Evolutionary conservation across 53 echinoderm and acorn worm genomes (phyloP).

Genomic region (Temnopleurus reevesii): DNA sequence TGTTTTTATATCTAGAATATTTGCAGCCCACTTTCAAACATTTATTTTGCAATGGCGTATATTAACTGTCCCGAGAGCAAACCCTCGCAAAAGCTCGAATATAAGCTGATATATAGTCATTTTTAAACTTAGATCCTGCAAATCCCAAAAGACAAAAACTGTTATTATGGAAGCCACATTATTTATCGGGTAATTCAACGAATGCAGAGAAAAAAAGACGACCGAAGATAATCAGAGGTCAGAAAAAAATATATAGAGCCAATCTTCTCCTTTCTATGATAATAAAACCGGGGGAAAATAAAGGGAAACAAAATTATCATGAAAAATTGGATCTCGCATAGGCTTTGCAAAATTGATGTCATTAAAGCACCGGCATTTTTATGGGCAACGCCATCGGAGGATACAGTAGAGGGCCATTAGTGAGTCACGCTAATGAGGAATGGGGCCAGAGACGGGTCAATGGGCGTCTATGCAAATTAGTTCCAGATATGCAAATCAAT

Average conservation of each 20-base stretch:
- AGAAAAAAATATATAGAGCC: not conserved
- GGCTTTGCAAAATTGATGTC: constrained; percentile 48
- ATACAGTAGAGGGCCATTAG: not conserved
- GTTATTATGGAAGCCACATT: not conserved
- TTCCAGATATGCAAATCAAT: constrained; percentile 6
- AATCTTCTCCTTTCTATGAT: not conserved
- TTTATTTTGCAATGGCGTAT: no score
- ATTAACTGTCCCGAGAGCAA: no score
- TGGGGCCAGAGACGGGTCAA: constrained; percentile 47
- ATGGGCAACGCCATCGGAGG: constrained; percentile 3
- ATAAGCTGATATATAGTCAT: not conserved
- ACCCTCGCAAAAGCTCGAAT: not conserved
- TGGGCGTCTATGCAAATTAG: constrained; percentile 25
- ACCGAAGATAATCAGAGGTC: constrained; percentile 17
- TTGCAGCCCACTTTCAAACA: no score
- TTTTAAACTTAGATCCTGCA: not conserved
- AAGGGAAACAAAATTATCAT: constrained; percentile 28
- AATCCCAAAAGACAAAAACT: not conserved
- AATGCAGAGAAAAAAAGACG: not conserved
- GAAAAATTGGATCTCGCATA: constrained; percentile 51
- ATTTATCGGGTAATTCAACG: not conserved
- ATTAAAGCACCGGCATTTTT: constrained; percentile 50
- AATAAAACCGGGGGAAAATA: constrained; percentile 3
- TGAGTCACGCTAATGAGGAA: constrained; percentile 58
- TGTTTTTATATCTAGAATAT: no score